Base-by-base conservation (phyloP, 2,888 invertebrate genomes). In the Dusona sp. region DNA sequence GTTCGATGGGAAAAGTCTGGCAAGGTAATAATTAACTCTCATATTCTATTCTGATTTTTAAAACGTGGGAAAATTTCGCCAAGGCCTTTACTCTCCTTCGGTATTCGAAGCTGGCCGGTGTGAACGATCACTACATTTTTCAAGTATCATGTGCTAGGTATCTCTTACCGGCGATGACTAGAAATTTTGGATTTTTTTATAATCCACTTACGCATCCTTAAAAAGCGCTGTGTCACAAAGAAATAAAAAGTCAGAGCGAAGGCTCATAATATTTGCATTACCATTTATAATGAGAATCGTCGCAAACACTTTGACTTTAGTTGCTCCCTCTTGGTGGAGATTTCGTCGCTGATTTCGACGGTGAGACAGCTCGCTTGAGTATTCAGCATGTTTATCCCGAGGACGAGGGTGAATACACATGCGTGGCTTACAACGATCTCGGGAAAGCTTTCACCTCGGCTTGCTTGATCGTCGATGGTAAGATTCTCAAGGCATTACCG, bases 331-430 rank as follows among this genome's bases (percentile, higher is more conserved):
- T 97, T 85, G 95, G 95, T 79, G 95, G 95, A 0, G 97, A 97
- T 92, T 97, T 97, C 92, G 95, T 95, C 83, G 95, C 96, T 83
- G 95, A 96, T 7, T 96, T 96, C 90, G 97, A 97, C 77, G 97
- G 96, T 0, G 96, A 96, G 72, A 96, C 95, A 1, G 97, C 97
- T 1, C 96, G 96, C 25, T 94, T 98, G 81, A 96, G 95, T 89
- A 97, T 98, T 91, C 95, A 95, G 19, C 96, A 97, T 84, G 96
- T 98, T 57, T 97, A 97, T 87, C 97, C 97, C 0, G 98, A 98
- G 91, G 98, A 98, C 92, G 98, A 98, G 93, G 98, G 98, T 80
- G 97, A 97, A 90, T 98, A 98, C 94, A 96, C 96, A 0, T 98
- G 98, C 92, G 96, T 97, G 65, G 98, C 97, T 0, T 96, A 96